Evolutionary conservation across 1,140 invertebrate genomes (phyloP), one percentile per base, ranked within the genome.

Genomic region (Drosophila prosaltans): DNA sequence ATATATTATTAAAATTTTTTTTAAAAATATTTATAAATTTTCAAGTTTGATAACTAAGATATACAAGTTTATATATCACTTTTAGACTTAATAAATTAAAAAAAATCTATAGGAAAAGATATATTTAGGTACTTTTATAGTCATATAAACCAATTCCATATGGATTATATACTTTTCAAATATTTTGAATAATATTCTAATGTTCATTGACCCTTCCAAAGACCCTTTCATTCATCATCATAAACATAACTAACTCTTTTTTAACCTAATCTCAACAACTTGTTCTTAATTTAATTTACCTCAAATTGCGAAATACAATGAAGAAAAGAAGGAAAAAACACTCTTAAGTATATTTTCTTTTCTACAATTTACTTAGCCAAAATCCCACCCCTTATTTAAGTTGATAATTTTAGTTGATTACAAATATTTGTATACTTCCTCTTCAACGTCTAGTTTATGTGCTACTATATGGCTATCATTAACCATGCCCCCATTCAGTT

Each of bases 371-470:
- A 76, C 75, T 71, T 26, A 59, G 64, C 70, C 28, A 30, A 74
- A 86, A 80, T 81, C 69, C 57, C 36, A 24, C 45, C 21, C 3
- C 3, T 7, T 24, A 51, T 51, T 16, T 32, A 43, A 66, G 41
- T 65, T 74, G 78, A 85, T 79, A 78, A 79, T 61, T 72, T 68
- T 80, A 80, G 76, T 82, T 82, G 72, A 54, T 69, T 51, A 72
- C 77, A 82, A 77, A 86, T 86, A 88, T 86, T 86, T 86, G 79
- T 80, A 62, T 69, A 82, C 66, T 82, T 86, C 76, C 58, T 54
- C 79, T 88, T 88, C 66, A 80, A 68, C 26, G 57, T 63, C 67
- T 58, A 30, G 57, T 59, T 59, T 58, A 55, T 43, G 30, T 54
- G 16, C 36, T 16, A 16, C 21, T 36, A 24, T 36, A 41, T 70